Evolutionary conservation across 2,888 invertebrate genomes (phyloP).

Genomic region (Cryptocheilus praepositus): DNA sequence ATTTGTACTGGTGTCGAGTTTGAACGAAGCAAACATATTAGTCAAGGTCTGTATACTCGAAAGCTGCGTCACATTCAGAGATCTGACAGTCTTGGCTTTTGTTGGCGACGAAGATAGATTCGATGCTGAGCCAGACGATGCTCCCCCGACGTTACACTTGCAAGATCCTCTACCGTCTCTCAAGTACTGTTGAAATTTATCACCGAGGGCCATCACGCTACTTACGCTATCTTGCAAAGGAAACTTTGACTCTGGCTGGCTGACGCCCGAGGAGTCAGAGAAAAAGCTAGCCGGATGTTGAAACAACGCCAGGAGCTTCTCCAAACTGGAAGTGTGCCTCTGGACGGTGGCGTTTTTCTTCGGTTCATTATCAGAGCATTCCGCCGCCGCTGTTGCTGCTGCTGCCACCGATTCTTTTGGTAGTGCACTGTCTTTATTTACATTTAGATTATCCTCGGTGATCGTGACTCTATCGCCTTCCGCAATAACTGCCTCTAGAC

Average conservation of each 20-base stretch:
- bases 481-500: too few species aligned
- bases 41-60: constrained; percentile 51
- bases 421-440: constrained; percentile 15
- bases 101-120: constrained; percentile 30
- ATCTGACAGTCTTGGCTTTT: constrained; percentile 47
- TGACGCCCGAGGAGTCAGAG: constrained; percentile 73
- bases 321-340: constrained; percentile 78
- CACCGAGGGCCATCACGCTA: constrained; percentile 60
- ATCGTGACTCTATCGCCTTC: too few species aligned
- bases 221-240: constrained; percentile 57
- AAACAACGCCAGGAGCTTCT: constrained; percentile 81
- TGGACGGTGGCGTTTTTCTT: constrained; percentile 40
- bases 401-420: constrained; percentile 7
- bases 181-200: constrained; percentile 63
- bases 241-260: constrained; percentile 51
- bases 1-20: constrained; percentile 35
- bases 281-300: constrained; percentile 81
- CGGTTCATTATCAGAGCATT: constrained; percentile 26
- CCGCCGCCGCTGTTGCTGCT: constrained; percentile 19
- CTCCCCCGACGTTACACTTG: constrained; percentile 24
- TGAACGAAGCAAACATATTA: constrained; percentile 48
- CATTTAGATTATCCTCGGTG: constrained; percentile 14
- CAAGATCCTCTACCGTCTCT: constrained; percentile 47
- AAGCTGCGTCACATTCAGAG: constrained; percentile 57
- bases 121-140: constrained; percentile 22